Evolutionary conservation across 2,888 invertebrate genomes (phyloP), one percentile per base, ranked within the genome.

Genomic region (Psylliodes chrysocephalus): DNA sequence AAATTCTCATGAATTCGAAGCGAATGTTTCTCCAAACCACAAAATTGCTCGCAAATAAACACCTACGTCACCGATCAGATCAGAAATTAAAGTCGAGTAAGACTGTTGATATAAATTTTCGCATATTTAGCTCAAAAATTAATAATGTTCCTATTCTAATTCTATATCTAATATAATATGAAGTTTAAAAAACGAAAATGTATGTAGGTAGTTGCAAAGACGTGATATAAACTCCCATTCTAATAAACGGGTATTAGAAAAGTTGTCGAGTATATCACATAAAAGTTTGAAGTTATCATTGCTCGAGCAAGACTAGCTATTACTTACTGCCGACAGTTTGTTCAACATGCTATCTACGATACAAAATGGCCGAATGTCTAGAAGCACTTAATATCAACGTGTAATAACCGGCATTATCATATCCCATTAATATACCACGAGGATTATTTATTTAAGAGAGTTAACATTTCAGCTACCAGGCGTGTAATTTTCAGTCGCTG

Each of bases 361-460:
- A 76, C 77, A 78, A 78, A 77, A 78, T 78, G 78, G 78, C 78
- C 73, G 77, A 71, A 73, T 71, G 71, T 70, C 71, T 69, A 71
- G 63, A 64, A 70, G 66, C 71, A 73, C 70, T 73, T 70, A 72
- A 71, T 74, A 75, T 74, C 73, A 67, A 69, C 69, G 28, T 8
- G 12, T 75, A 78, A 78, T 77, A 75, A 77, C 77, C 67, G 72
- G 70, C 73, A 78, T 78, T 78, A 77, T 77, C 76, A 71, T 76
- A 77, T 77, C 75, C 73, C 74, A 73, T 75, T 75, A 77, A 75
- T 74, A 77, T 71, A 70, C 70, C 70, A 74, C 65, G 67, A 64
- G 72, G 71, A 77, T 77, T 78, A 77, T 76, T 77, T 76, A 77
- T 78, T 77, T 74, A 77, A 70, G 71, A 73, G 70, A 70, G 73